phyloP scores from a whole-genome alignment of 2,888 invertebrate species.

The Elegia similella region DNA sequence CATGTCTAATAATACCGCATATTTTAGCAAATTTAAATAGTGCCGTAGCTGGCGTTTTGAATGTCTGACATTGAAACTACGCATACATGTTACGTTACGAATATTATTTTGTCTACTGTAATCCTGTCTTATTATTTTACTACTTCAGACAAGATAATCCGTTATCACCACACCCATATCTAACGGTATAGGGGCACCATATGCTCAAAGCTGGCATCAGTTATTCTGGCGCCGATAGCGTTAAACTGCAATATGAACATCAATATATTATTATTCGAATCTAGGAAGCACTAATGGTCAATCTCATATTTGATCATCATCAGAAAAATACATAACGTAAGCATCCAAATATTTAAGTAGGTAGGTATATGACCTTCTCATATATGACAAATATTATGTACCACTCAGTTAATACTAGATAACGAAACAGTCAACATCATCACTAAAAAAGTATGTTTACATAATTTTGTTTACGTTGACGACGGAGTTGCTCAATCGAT shows the following conservation, averaged over 20 bases:
- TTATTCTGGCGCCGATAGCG: neutral
- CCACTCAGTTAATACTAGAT: conserved; percentile 4
- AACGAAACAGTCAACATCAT: conserved; percentile 31
- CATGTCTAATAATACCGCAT: conserved; percentile 6
- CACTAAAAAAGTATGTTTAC: conserved; percentile 36
- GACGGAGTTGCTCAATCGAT: conserved; percentile 28
- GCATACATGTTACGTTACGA: neutral
- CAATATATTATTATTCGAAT: too few relatives aligned
- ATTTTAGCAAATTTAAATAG: neutral
- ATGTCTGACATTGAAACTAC: neutral
- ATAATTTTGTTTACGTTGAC: conserved; percentile 29
- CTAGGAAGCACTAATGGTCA: neutral
- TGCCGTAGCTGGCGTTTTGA: neutral
- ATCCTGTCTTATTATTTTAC: neutral
- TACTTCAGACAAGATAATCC: neutral
- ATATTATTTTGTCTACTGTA: neutral
- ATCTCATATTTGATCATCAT: neutral
- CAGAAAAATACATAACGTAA: conserved; percentile 2
- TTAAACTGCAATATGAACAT: neutral
- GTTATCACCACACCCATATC: neutral
- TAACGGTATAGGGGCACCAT: neutral
- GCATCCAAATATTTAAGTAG: neutral
- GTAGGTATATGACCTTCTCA: conserved; percentile 7
- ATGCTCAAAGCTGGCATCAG: neutral
- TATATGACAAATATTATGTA: conserved; percentile 7